A percentile compares a stretch with the other conserved stretches of the same genome.
These are phyloP conservation scores for Brenthis ino DNA, from an alignment of 2,888 invertebrate genomes.

Conservation along the genomic window DNA sequence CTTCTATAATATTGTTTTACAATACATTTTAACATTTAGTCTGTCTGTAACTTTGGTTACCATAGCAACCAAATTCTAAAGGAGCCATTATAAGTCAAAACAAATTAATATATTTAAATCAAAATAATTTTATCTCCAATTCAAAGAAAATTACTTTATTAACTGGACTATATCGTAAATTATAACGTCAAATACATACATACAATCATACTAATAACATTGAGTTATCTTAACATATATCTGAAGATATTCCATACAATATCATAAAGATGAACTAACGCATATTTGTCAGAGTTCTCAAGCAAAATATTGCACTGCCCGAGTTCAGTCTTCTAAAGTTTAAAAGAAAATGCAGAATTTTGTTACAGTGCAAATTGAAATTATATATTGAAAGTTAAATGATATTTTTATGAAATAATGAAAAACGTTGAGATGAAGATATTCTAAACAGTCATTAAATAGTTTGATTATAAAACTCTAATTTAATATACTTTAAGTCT, in stretches of 20 bases:
- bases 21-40: too few species aligned
- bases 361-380: constrained; percentile 40
- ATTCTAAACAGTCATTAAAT: constrained; percentile 21
- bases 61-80: too few species aligned
- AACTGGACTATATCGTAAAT: neutral
- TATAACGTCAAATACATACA: neutral
- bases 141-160: neutral
- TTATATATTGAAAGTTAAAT: too few species aligned
- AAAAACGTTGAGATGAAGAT: too few species aligned
- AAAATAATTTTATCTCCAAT: too few species aligned
- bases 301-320: constrained; percentile 74
- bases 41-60: too few species aligned
- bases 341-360: constrained; percentile 35
- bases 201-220: neutral
- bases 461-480: constrained; percentile 33
- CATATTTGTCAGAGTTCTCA: constrained; percentile 1
- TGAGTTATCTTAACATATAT: neutral
- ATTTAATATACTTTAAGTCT: constrained; percentile 19
- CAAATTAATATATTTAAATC: too few species aligned
- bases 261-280: neutral
- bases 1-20: too few species aligned
- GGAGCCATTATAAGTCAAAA: too few species aligned
- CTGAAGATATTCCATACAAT: constrained; percentile 2
- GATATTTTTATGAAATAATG: too few species aligned
- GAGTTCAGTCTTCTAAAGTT: constrained; percentile 67